Conservation (phyloP, 2,888 invertebrate genomes). For the Hirtodrosophila confusa region DNA sequence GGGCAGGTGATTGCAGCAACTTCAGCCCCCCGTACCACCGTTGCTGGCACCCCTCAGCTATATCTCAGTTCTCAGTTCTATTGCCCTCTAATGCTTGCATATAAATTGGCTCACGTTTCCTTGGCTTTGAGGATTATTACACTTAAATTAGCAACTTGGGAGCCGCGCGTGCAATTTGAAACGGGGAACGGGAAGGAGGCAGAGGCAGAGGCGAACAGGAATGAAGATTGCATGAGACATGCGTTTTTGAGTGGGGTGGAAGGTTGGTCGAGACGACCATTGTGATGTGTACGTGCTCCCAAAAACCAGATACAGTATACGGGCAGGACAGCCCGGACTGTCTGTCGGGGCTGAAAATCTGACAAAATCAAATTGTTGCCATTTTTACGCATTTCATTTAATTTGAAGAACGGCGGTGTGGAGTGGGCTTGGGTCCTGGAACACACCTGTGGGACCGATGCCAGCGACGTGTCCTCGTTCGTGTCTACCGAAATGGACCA, state of each 20-base stretch:
- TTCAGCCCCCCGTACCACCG: slow-evolving; percentile 8
- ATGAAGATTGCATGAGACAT: slow-evolving; percentile 83
- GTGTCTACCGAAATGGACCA: slow-evolving; percentile 61
- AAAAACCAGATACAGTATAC: slow-evolving; percentile 11
- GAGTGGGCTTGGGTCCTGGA: not conserved
- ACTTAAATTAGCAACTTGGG: slow-evolving; percentile 83
- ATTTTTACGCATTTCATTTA: slow-evolving; percentile 81
- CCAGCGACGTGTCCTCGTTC: slow-evolving; percentile 34
- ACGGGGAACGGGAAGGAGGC: slow-evolving; percentile 4
- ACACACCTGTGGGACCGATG: slow-evolving; percentile 67
- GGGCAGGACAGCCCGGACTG: slow-evolving; percentile 3
- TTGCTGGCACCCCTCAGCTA: not conserved
- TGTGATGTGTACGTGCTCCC: slow-evolving; percentile 53
- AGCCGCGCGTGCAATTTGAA: slow-evolving; percentile 67
- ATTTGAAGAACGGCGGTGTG: slow-evolving; percentile 70
- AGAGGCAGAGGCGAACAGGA: slow-evolving; percentile 6
- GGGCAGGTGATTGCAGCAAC: slow-evolving; percentile 48
- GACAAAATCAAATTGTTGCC: slow-evolving; percentile 80
- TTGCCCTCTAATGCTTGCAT: slow-evolving; percentile 72
- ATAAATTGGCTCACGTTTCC: slow-evolving; percentile 82
- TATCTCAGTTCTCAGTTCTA: slow-evolving; percentile 9
- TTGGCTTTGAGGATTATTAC: slow-evolving; percentile 79
- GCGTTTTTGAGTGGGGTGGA: slow-evolving; percentile 70
- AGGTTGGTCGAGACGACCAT: slow-evolving; percentile 24
- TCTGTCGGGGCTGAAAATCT: slow-evolving; percentile 66